Evolutionary conservation across 2,888 invertebrate genomes (phyloP), one percentile per base, ranked within the genome.

Genomic region (Himalopsyche japonica): DNA sequence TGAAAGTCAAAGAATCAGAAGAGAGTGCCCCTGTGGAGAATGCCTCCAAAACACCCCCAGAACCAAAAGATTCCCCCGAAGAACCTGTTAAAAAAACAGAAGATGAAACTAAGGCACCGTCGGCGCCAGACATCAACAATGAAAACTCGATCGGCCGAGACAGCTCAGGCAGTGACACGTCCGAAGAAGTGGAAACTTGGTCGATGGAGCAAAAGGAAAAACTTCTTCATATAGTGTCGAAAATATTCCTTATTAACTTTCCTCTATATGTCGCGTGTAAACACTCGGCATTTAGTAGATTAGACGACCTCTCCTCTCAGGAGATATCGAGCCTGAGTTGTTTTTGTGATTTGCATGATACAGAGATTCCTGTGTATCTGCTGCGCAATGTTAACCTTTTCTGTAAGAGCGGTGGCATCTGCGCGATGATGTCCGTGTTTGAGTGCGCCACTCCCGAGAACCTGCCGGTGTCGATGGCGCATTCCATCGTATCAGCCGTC

Each of bases 361-460:
- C 97, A 82, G 98, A 98, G 91, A 96, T 98, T 89, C 97, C 98
- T 34, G 95, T 97, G 84, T 97, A 97, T 90, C 93, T 98, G 87
- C 93, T 98, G 85, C 94, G 97, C 83, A 98, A 98, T 91, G 98
- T 98, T n/a, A 96, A 96, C 88, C 93, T 97, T 89, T 98, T 98
- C 91, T 98, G 98, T 91, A 97, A 98, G 90, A 94, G 95, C 87
- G 97, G 97, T 85, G 98, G 98, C 37, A 95, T 98, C 85, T 95
- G 96, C 89, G 95, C 97, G 48, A 96, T 98, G 95, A 95, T 96
- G 43, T 93, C 95, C 82, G 97, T 97, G 89, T 98, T 98, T 91
- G 96, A 97, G 88, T 93, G 94, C 90, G 93, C 95, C 77, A 93
- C 93, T 87, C 95, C 97, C 76, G 93, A 94, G 78, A 93, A 94